Percentiles rank a stretch among this genome's conserved stretches.
These are phyloP conservation scores for Vanessa atalanta DNA, from an alignment of 1,140 invertebrate genomes.

Conservation along the genomic window DNA sequence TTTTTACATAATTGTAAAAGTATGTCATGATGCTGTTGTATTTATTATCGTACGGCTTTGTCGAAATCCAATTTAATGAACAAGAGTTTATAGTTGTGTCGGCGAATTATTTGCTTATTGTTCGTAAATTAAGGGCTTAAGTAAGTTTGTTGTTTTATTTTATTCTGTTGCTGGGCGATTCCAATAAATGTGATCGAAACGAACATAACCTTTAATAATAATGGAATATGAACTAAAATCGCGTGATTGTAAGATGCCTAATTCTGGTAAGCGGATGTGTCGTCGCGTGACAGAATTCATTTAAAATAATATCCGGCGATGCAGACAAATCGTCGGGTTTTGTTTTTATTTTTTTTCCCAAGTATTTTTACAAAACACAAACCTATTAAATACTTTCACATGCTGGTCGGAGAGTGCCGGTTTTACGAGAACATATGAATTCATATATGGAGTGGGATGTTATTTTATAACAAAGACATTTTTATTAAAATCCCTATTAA, in stretches of 20 bases:
- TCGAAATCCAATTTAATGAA: conserved; percentile 12
- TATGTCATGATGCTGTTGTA: conserved; percentile 7
- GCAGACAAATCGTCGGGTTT: conserved; percentile 34
- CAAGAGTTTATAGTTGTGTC: conserved; percentile 7
- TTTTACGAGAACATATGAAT: neutral
- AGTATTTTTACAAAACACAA: conserved; percentile 27
- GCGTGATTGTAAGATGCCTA: neutral
- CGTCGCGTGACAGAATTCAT: conserved; percentile 39
- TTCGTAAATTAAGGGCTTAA: conserved; percentile 13
- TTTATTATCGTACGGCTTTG: conserved; percentile 8
- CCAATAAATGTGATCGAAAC: neutral
- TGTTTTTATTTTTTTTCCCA: conserved; percentile 23
- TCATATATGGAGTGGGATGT: neutral
- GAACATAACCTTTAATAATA: neutral
- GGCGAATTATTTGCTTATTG: conserved; percentile 11
- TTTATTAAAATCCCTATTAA: neutral
- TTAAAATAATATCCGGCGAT: conserved; percentile 37
- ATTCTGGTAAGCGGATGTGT: conserved; percentile 32
- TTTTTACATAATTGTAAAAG: neutral
- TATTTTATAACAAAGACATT: neutral
- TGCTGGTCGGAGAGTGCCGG: neutral
- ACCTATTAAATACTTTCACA: conserved; percentile 28
- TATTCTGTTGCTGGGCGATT: conserved; percentile 5
- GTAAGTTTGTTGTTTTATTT: conserved; percentile 1
- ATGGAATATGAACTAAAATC: neutral